phyloP scores from a whole-genome alignment of 1,140 invertebrate species.

The Zaprionus lachaisei region DNA sequence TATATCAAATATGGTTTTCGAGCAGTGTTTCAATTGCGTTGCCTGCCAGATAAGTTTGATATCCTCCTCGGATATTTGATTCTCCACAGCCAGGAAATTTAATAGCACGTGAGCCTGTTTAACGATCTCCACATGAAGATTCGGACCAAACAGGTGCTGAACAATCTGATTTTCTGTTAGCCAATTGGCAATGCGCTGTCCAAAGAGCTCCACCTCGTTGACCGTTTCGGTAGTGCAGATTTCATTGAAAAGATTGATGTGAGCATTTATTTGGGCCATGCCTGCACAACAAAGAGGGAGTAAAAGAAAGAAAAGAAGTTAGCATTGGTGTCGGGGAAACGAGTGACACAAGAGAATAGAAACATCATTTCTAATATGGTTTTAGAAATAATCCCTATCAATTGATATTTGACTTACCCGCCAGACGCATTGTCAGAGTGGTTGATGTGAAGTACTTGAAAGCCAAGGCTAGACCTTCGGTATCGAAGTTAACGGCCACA shows the following conservation, averaged over 20 bases:
- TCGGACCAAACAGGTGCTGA: conserved; percentile 97
- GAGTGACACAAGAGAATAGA: not conserved
- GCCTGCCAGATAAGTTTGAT: conserved; percentile 97
- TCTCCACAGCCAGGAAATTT: conserved; percentile 96
- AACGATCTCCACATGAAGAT: conserved; percentile 96
- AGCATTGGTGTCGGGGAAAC: not conserved
- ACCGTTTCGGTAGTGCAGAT: conserved; percentile 94
- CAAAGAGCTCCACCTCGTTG: conserved; percentile 92
- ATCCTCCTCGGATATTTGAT: conserved; percentile 94
- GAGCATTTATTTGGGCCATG: conserved; percentile 97
- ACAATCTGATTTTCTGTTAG: conserved; percentile 96
- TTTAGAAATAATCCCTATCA: not conserved
- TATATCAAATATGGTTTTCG: conserved; percentile 96
- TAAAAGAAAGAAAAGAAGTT: not conserved
- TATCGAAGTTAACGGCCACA: conserved; percentile 93
- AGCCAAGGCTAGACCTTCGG: conserved; percentile 94
- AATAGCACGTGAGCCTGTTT: conserved; percentile 97
- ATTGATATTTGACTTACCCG: conserved; percentile 84
- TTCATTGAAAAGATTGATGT: conserved; percentile 96
- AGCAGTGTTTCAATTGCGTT: conserved; percentile 96
- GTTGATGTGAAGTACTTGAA: conserved; percentile 98
- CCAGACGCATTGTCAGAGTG: conserved; percentile 95
- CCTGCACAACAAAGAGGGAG: conserved; percentile 81
- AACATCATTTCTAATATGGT: not conserved
- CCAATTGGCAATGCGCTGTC: conserved; percentile 94